Evolutionary conservation across 1,140 invertebrate species (phyloP), one percentile per base, ranked within the genome.

Genomic region (Plodia interpunctella): DNA sequence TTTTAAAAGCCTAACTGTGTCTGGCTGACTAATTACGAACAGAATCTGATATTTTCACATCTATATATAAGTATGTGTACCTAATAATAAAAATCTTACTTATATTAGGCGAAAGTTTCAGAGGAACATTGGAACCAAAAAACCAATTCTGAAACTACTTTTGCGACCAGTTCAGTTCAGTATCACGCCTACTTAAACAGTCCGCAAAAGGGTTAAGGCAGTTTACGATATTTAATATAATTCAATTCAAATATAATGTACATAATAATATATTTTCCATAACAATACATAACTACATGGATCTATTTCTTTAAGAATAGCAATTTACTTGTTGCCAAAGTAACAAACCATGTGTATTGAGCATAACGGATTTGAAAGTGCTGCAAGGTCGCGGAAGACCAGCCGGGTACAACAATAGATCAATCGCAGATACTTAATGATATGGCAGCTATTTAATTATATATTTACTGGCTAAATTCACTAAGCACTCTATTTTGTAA

Each of bases 361-460:
- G 51, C 51, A 53, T 53, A 53, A 53, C 51, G 51, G 51, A 28
- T 57, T 59, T 57, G 62, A 66, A 70, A 66, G 63, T 65, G 57
- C 15, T 15, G 56, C 35, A 65, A 65, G 63, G 63, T 50, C 60
- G 19, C 57, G 52, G 64, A 66, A 66, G 64, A 66, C 64, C 60
- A 20, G 55, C 54, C 54, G 52, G 17, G 52, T 28, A 44, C 55
- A 30, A 25, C 25, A 53, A 53, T 25, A 53, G 50, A 60, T 67
- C 51, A 52, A 51, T 65, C n/a, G 35, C 21, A 57, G 49, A 53
- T 35, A 32, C 55, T 3, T n/a, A 57, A 66, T 59, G n/a, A 60
- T 60, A 65, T 49, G 28, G 15, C 5, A 4, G 38, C 0, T 44
- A 44, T 44, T 44, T 17, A 44, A 44, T 44, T 44, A 44, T 15